phyloP scores from a whole-genome alignment of 2,888 invertebrate genomes.

The Cremastobaeus sp. region DNA sequence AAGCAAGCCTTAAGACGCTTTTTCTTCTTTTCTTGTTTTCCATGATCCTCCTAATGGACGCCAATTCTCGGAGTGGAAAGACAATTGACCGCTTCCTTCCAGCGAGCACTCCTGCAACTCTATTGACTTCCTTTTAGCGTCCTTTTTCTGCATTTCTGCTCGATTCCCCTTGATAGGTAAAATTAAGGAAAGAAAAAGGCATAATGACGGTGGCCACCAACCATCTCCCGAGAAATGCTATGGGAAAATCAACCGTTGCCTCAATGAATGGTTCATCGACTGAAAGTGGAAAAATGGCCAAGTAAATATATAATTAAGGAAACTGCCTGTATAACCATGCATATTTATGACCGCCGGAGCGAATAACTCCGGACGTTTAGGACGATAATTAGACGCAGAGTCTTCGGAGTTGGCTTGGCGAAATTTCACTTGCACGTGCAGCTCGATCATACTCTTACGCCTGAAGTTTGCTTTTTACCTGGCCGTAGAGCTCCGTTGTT shows the following conservation, averaged over 20 bases:
- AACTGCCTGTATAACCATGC: too few relatives aligned
- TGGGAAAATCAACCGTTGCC: conserved; percentile 46
- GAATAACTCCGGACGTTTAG: too few relatives aligned
- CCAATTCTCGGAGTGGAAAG: conserved; percentile 61
- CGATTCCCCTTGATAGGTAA: conserved; percentile 52
- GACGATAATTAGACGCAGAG: conserved; percentile 38
- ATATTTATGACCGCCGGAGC: too few relatives aligned
- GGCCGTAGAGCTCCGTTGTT: conserved; percentile 69
- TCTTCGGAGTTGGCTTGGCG: conserved; percentile 35
- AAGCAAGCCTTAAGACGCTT: conserved; percentile 34
- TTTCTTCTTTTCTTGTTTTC: conserved; percentile 34
- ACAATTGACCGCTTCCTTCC: conserved; percentile 62
- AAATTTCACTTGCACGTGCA: conserved; percentile 26
- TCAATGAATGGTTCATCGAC: too few relatives aligned
- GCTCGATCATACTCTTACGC: conserved; percentile 75
- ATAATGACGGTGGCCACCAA: conserved; percentile 46
- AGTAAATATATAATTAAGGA: too few relatives aligned
- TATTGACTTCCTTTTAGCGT: conserved; percentile 60
- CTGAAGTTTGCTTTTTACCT: conserved; percentile 78
- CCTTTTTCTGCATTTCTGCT: conserved; percentile 50
- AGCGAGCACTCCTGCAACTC: conserved; percentile 49
- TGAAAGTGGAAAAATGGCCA: too few relatives aligned
- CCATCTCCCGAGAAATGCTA: conserved; percentile 29
- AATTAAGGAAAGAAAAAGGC: conserved; percentile 48
- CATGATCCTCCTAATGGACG: conserved; percentile 63